These are phyloP conservation scores for Anthopleura sola DNA, from an alignment of 64 coral and sea anemone genomes.

Conservation along the genomic window DNA sequence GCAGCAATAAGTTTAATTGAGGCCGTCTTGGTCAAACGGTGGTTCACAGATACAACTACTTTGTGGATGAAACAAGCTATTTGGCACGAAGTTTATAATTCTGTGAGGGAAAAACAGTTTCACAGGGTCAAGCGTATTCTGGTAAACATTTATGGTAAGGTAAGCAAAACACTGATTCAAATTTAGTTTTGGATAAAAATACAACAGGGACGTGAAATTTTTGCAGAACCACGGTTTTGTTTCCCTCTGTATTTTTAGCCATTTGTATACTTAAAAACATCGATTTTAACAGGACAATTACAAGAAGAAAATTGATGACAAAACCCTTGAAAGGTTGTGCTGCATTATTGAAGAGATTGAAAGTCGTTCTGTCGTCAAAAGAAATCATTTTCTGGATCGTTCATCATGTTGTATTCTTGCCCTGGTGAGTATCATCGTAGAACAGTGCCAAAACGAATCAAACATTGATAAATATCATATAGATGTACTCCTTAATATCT, in stretches of 20 bases:
- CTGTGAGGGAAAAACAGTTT: background rate
- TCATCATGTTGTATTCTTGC: background rate
- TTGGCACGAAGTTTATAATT: background rate
- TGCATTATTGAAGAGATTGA: background rate
- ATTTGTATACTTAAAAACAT: no score
- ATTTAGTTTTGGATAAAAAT: background rate
- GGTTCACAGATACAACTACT: background rate
- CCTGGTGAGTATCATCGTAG: background rate
- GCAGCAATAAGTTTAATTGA: background rate
- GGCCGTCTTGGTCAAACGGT: background rate
- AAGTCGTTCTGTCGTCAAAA: background rate
- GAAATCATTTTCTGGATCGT: background rate
- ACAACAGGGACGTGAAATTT: no score
- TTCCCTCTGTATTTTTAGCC: no score
- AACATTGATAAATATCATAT: background rate
- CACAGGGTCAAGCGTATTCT: background rate
- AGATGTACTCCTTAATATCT: background rate
- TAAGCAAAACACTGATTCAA: background rate
- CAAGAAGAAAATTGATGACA: background rate
- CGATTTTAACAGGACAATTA: background rate
- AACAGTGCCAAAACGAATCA: background rate
- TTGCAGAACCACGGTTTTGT: no score
- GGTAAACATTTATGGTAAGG: background rate
- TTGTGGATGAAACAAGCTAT: background rate
- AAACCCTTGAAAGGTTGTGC: conserved; percentile 3